Base-by-base conservation (phyloP, 2,113 vertebrate species). In the Sinocyclocheilus maitianheensis region DNA sequence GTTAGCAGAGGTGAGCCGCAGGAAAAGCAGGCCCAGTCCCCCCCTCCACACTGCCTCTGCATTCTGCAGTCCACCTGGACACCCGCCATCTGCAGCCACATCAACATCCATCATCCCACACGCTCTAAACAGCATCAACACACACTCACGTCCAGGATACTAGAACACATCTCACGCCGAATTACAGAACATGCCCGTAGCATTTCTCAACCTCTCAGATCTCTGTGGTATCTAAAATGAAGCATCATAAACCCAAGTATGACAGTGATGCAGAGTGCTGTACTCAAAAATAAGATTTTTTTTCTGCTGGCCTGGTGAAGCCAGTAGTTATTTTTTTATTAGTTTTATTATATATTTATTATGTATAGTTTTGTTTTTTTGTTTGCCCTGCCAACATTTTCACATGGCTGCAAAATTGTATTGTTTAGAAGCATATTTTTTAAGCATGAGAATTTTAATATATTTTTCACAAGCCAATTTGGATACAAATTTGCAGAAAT, bases 91-190 rank as follows among this genome's bases (percentile, higher is more conserved):
- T 62, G 37, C 63, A 65, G 75, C 63, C 86, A 87, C 86, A 79
- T 89, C 88, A 77, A 77, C 81, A 84, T 72, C 40, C 58, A 86
- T 75, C 76, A 81, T 86, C 88, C 85, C 10, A 65, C 82, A 14
- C 12, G n/a, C 60, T 48, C 85, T 84, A 34, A 81, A 76, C 69
- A 84, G 87, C 30, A 16, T 69, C 76, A 83, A 69, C 80, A 88
- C 77, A 84, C 80, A 2, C 65, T 83, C 16, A 24, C 30, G 9
- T 80, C 62, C 37, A 86, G 80, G 48, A 74, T 48, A 48, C 13
- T 26, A 82, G 63, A 69, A 82, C 62, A 82, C 80, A 82, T 82
- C 65, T 77, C 83, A 55, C 67, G 12, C 79, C 40, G 26, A 84
- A 60, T 74, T 77, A 84, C 74, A 77, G 81, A 63, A 60, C 78